phyloP scores from a whole-genome alignment of 2,113 vertebrate genomes.

The Elephas maximus region DNA sequence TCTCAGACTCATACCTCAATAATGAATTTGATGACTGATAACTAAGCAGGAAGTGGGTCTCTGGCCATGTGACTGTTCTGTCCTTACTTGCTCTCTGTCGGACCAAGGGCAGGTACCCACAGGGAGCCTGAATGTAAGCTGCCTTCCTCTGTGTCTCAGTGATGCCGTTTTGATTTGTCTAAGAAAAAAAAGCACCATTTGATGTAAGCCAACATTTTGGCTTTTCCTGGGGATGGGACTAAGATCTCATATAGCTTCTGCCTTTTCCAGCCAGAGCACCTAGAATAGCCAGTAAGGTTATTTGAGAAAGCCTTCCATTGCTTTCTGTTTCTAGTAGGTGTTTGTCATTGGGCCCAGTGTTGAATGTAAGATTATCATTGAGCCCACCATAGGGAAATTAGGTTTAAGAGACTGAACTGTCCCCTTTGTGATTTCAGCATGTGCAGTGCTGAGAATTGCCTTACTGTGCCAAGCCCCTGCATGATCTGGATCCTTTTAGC shows the following conservation, averaged over 20 bases:
- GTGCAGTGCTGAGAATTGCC: not conserved
- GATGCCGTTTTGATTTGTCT: not conserved
- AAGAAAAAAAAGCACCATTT: not conserved
- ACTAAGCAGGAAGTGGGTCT: not conserved
- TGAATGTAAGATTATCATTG: not conserved
- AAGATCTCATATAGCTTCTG: not conserved
- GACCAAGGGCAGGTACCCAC: not conserved
- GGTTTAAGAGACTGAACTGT: not conserved
- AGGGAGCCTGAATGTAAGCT: not conserved
- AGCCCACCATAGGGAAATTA: not conserved
- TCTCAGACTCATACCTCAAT: not conserved
- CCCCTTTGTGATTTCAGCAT: not conserved
- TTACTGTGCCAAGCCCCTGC: too few relatives aligned
- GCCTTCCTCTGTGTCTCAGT: not conserved
- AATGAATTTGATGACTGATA: too few relatives aligned
- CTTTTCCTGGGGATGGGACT: not conserved
- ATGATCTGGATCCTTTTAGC: too few relatives aligned
- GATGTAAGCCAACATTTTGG: not conserved
- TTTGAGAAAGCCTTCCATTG: not conserved
- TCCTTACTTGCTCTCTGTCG: not conserved
- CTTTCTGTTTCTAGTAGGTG: not conserved
- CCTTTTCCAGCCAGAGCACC: not conserved
- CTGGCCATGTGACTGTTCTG: not conserved
- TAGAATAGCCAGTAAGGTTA: fast-evolving
- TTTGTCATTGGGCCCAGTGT: not conserved